phyloP scores from a whole-genome alignment of 1,140 invertebrate species.

The Hestina assimilis region DNA sequence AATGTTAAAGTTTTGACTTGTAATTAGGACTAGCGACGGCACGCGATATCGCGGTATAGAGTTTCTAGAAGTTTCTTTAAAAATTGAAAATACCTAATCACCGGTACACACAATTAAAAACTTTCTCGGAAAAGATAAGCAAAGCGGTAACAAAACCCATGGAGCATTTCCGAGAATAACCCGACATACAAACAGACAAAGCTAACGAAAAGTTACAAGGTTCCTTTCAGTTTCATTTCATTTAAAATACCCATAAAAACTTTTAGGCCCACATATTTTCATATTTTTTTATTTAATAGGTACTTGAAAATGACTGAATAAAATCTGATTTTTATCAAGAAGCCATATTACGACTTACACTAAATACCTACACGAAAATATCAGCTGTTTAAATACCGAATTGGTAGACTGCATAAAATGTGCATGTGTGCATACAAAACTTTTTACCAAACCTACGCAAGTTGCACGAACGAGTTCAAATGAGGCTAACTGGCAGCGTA shows the following conservation, averaged over 20 bases:
- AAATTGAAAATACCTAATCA: background rate
- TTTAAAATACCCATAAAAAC: too few relatives aligned
- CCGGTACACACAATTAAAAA: background rate
- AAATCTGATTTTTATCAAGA: too few relatives aligned
- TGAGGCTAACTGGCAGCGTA: conserved; percentile 21
- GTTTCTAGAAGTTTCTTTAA: background rate
- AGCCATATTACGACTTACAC: background rate
- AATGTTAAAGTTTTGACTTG: conserved; percentile 4
- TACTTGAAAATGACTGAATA: too few relatives aligned
- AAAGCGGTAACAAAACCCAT: background rate
- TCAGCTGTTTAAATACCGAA: conserved; percentile 16
- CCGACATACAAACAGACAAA: background rate
- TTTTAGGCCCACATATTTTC: too few relatives aligned
- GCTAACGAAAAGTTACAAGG: too few relatives aligned
- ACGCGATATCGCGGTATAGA: background rate
- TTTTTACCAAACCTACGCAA: conserved; percentile 29
- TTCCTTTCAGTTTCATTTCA: too few relatives aligned
- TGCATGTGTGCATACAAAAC: conserved; percentile 20
- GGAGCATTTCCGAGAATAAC: background rate
- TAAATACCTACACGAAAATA: background rate
- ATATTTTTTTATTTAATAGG: too few relatives aligned
- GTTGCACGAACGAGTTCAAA: conserved; percentile 23
- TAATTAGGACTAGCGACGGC: background rate
- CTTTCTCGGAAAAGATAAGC: background rate
- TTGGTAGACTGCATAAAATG: background rate